Conservation (phyloP, 2,113 vertebrate genomes). For the Noturus placidus region DNA sequence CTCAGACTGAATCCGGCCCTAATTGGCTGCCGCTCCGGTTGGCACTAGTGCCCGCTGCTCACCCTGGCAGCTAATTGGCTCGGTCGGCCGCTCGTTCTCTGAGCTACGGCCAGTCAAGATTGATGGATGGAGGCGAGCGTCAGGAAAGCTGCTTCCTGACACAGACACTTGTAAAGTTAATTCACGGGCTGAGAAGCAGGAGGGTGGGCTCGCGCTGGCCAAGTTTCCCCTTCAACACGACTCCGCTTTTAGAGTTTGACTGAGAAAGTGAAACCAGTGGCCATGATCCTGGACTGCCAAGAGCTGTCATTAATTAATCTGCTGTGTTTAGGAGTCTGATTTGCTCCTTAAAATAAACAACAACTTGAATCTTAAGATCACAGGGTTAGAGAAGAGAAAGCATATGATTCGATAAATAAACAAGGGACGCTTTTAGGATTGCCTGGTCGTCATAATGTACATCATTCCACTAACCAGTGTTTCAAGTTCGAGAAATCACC, state of each 20-base stretch:
- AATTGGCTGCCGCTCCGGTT: conserved; percentile 64
- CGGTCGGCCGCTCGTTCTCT: conserved; percentile 44
- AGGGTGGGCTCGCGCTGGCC: not conserved
- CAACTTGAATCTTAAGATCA: accelerated
- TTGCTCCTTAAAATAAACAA: not conserved
- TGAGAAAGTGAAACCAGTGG: not conserved
- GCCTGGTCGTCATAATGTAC: too few species aligned
- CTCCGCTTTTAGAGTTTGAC: not conserved
- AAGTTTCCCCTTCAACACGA: not conserved
- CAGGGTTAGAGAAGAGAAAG: too few species aligned
- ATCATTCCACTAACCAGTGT: not conserved
- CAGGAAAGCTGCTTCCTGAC: conserved; percentile 60
- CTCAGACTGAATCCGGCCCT: conserved; percentile 56
- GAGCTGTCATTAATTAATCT: not conserved
- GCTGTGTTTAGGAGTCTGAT: not conserved
- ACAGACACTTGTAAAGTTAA: conserved; percentile 64
- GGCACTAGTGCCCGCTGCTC: conserved; percentile 56
- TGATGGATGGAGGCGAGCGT: conserved; percentile 67
- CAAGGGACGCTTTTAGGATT: too few species aligned
- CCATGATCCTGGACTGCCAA: not conserved
- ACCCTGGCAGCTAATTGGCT: conserved; percentile 69
- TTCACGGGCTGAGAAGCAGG: conserved; percentile 44
- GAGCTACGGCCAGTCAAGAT: conserved; percentile 47
- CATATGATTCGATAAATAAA: too few species aligned
- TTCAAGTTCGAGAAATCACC: not conserved